Conservation (phyloP, 1,140 invertebrate species). For the Hyphantria cunea region DNA sequence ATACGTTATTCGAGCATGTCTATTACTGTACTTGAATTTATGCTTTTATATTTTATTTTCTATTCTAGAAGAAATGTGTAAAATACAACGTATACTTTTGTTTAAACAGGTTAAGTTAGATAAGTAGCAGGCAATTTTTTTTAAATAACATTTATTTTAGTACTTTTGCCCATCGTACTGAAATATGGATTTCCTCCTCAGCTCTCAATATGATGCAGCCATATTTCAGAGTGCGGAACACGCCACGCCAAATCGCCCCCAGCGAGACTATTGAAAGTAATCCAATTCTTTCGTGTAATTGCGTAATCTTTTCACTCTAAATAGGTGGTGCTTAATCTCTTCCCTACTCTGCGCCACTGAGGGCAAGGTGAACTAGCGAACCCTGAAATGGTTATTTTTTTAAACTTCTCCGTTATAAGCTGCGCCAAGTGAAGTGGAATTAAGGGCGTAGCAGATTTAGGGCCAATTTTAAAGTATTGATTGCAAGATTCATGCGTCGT, state of each 20-base stretch:
- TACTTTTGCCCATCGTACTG: too few relatives aligned
- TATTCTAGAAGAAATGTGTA: too few relatives aligned
- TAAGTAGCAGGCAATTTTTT: too few relatives aligned
- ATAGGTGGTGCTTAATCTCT: slow-evolving; percentile 56
- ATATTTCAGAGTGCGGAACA: background rate
- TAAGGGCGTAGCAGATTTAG: slow-evolving; percentile 61
- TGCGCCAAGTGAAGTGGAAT: slow-evolving; percentile 34
- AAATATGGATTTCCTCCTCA: too few relatives aligned
- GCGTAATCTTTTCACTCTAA: slow-evolving; percentile 64
- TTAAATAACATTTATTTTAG: too few relatives aligned
- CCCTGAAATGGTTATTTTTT: slow-evolving; percentile 73
- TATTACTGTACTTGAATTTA: too few relatives aligned
- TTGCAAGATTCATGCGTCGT: slow-evolving; percentile 43
- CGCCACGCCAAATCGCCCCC: slow-evolving; percentile 25
- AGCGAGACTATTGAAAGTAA: slow-evolving; percentile 47
- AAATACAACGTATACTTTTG: too few relatives aligned
- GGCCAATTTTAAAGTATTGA: slow-evolving; percentile 69
- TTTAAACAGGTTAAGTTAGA: too few relatives aligned
- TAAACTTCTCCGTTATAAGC: slow-evolving; percentile 58
- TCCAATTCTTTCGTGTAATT: slow-evolving; percentile 61
- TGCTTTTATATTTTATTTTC: too few relatives aligned
- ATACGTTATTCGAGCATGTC: too few relatives aligned
- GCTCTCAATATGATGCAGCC: too few relatives aligned
- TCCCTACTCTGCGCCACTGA: slow-evolving; percentile 29
- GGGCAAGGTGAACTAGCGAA: slow-evolving; percentile 62